Base-by-base conservation (phyloP, 2,113 vertebrate genomes). In the Tupaia tana region DNA sequence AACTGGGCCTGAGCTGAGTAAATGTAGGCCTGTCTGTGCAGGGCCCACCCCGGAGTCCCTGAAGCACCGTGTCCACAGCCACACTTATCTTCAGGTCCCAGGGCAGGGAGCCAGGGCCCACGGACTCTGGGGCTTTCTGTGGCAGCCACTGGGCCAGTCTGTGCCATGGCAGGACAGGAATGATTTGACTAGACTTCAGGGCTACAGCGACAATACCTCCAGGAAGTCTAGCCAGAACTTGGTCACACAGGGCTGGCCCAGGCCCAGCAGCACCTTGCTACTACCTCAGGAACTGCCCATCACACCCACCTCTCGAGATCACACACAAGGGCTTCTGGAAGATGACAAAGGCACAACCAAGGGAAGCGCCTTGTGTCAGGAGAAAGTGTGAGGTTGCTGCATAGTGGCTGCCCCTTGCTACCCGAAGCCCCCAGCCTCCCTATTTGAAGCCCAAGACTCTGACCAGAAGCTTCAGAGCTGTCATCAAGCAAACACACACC, bases 171-270 rank as follows among this genome's bases (percentile, higher is more conserved):
- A 15, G 75, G 79, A 54, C 0, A 0, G 56, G 90, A 82, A 52
- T 93, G 98, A 97, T 98, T 97, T 98, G 98, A 98, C 94, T 6
- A 27, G 97, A 94, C 97, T 98, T 97, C 97, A 73, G 14, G 19
- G 56, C 15, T 20, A 13, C 18, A 18, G 13, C 1, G 20, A 6
- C 9, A 6, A 5, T 22, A 4, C 1, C 27, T 58, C 19, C 13
- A 11, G 52, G 22, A 90, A 52, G 52, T 9, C 54, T 10, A 58
- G 27, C 4, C 10, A 84, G 34, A 69, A 69, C n/a, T 7, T 13
- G 66, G 52, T 27, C 69, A n/a, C 6, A 4, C 27, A 56, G 1
- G 16, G 31, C 25, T 2, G 29, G 63, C 52, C n/a, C 6, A 43
- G 22, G 16, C 16, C 86, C 59, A n/a, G 52, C 73, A 83, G 54